Evolutionary conservation across 2,113 vertebrate species (phyloP).

Genomic region (human): GRCh38 chr1:201291501-201292000

Average conservation of each 20-base stretch:
- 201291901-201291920: fast-evolving
- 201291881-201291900: background rate
- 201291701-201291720: constrained; percentile 40
- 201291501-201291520: background rate
- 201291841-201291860: background rate
- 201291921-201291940: background rate
- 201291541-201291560: background rate
- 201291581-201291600: background rate
- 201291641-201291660: background rate
- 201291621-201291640: background rate
- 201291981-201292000: background rate
- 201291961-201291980: no score
- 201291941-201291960: background rate
- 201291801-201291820: fast-evolving
- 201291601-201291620: background rate
- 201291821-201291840: background rate
- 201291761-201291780: background rate
- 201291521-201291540: background rate
- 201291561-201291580: background rate
- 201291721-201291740: background rate
- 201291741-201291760: background rate
- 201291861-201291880: background rate
- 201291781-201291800: background rate
- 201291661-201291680: constrained; percentile 17
- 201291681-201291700: constrained; percentile 53